phyloP scores from a whole-genome alignment of 2,113 vertebrate genomes.

The Actenoides hombroni region DNA sequence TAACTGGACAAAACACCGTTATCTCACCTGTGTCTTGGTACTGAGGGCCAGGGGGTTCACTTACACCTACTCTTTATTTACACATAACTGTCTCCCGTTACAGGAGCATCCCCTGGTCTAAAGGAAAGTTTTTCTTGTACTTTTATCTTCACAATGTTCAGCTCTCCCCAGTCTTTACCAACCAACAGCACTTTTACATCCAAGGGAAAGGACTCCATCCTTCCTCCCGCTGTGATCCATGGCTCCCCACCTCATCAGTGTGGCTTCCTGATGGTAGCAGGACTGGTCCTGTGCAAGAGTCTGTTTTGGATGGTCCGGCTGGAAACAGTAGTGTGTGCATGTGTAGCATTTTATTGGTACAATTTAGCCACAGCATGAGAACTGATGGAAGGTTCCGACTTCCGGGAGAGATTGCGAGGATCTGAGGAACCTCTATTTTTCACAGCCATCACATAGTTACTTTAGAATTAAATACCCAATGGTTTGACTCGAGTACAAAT shows the following conservation, averaged over 20 bases:
- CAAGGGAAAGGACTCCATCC: neutral
- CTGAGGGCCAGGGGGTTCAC: neutral
- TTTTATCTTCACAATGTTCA: neutral
- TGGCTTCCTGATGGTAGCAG: neutral
- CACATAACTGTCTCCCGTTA: neutral
- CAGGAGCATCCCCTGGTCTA: neutral
- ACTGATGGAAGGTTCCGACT: neutral
- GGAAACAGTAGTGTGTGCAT: neutral
- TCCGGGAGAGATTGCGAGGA: neutral
- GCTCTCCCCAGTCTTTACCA: neutral
- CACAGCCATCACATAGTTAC: neutral
- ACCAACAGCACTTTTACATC: neutral
- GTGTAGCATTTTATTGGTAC: neutral
- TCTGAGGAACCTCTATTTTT: neutral
- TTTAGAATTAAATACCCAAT: neutral
- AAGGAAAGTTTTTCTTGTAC: neutral
- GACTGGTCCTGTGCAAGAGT: neutral
- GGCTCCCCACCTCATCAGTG: fast-evolving
- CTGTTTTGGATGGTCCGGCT: neutral
- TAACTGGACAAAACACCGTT: neutral
- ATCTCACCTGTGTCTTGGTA: neutral
- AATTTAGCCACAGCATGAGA: neutral
- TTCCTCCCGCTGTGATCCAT: neutral
- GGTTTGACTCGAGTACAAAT: neutral
- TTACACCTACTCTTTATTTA: neutral